Percentiles rank a stretch among this genome's conserved stretches.
These are phyloP conservation scores for Forbesichthys agassizii DNA, from an alignment of 2,113 vertebrate species.

Conservation along the genomic window DNA sequence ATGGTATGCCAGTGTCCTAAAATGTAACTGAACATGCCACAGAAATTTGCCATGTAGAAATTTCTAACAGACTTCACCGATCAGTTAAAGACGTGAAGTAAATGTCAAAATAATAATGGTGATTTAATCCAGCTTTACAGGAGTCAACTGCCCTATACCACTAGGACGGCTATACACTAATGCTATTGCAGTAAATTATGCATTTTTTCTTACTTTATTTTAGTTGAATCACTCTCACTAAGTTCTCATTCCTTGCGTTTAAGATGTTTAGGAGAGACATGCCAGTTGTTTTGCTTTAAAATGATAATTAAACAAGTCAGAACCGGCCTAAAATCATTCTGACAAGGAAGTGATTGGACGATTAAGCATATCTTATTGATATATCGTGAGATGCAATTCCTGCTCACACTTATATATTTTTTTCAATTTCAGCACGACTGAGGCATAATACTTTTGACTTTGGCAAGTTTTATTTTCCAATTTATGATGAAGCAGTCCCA, in stretches of 20 bases:
- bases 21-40: no score
- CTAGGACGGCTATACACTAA: no score
- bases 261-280: slow-evolving; percentile 11
- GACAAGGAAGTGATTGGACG: slow-evolving; percentile 41
- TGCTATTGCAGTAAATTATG: no score
- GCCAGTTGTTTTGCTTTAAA: slow-evolving; percentile 16
- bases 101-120: no score
- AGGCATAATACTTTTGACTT: slow-evolving; percentile 41
- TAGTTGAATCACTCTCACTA: slow-evolving; percentile 39
- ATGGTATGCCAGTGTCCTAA: no score
- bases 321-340: slow-evolving; percentile 34
- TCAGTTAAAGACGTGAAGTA: no score
- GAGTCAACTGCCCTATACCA: no score
- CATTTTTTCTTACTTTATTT: slow-evolving; percentile 27
- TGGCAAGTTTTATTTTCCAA: slow-evolving; percentile 45
- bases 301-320: slow-evolving; percentile 40
- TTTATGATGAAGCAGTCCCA: neutral
- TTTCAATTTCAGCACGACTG: slow-evolving; percentile 51
- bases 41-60: no score
- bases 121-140: no score
- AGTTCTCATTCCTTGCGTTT: slow-evolving; percentile 45
- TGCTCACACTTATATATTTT: slow-evolving; percentile 21
- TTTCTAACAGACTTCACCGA: no score
- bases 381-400: slow-evolving; percentile 34
- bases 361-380: slow-evolving; percentile 36